A percentile compares a stretch with the other conserved stretches of the same genome.
Evolutionary conservation across 2,797 vertebrate genomes (phyloP).

Genomic region (Oryzias dopingdopingensis): DNA sequence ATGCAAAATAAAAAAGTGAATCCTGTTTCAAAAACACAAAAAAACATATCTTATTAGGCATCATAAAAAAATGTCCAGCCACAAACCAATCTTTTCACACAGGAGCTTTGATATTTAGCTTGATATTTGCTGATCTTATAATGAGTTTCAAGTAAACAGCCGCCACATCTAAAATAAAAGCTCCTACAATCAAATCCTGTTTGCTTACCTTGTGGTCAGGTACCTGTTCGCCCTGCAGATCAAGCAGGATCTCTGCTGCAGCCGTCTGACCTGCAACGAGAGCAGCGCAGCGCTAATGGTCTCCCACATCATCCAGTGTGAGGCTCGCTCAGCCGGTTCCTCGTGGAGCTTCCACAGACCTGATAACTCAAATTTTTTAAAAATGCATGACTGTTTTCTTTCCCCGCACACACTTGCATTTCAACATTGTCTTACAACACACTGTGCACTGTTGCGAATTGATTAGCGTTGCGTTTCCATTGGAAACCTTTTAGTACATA

Average conservation of each 20-base stretch:
- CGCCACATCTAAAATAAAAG: neutral
- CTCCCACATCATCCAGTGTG: conserved; percentile 96
- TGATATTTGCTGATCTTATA: neutral
- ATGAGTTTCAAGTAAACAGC: neutral
- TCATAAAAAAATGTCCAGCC: neutral
- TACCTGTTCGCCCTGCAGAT: conserved; percentile 98
- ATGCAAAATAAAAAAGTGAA: neutral
- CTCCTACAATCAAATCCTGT: conserved; percentile 5
- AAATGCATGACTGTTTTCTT: conserved; percentile 14
- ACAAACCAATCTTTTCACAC: neutral
- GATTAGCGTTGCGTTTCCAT: conserved; percentile 65
- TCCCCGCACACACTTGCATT: conserved; percentile 34
- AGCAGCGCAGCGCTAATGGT: conserved; percentile 91
- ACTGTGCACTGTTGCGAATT: conserved; percentile 33
- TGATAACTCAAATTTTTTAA: conserved; percentile 25
- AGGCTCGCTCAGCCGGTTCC: conserved; percentile 55
- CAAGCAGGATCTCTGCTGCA: conserved; percentile 91
- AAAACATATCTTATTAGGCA: too few species aligned
- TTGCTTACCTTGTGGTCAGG: conserved; percentile 72
- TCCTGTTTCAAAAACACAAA: too few species aligned
- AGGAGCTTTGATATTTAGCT: conserved; percentile 8
- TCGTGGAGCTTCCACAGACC: conserved; percentile 27
- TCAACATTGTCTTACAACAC: conserved; percentile 38
- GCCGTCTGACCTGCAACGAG: conserved; percentile 90
- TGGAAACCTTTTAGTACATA: conserved; percentile 63